Evolutionary conservation across 2,888 invertebrate genomes (phyloP), one percentile per base, ranked within the genome.

Genomic region (Lepidocyrtoides sp.): DNA sequence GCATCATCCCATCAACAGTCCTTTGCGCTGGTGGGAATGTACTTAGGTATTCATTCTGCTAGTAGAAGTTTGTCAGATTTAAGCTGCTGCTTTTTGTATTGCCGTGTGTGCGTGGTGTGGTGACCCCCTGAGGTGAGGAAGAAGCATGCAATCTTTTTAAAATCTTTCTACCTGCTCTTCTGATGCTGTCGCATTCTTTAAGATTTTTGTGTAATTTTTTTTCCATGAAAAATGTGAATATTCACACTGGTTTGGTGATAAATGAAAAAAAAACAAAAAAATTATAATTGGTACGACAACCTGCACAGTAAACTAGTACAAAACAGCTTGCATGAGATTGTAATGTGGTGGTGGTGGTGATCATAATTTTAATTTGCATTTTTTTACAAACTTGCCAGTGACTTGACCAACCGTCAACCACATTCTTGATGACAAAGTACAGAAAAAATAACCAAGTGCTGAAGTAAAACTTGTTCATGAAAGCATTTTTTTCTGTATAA

Each of bases 1-100:
- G 89, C 82, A 89, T 69, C 82, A 89, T 51, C 89, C 81, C 89
- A 82, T 89, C 89, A 89, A 82, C 82, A 89, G 82, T 51, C 51
- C 79, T 81, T 82, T 82, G 77, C n/a, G 72, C 32, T 69, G 87
- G 17, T 41, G 88, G 20, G 81, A 89, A 89, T 72, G 82, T 89
- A 69, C 72, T 60, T 14, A 17, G 1, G n/a, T n/a, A n/a, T 29
- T 8, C 14, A 23, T 20, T 57, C 57, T 57, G 20, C 20, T 7
- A n/a, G n/a, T n/a, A n/a, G n/a, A 36, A 36, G 36, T 36, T 36
- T 36, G n/a, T n/a, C n/a, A n/a, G n/a, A n/a, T n/a, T n/a, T n/a
- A n/a, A n/a, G 36, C 7, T 36, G 36, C 36, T 36, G 29, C 26
- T 60, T 17, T 32, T 10, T 4, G 10, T n/a, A n/a, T n/a, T n/a